Base-by-base conservation (phyloP, 2,797 vertebrate species). In the Scyliorhinus canicula region DNA sequence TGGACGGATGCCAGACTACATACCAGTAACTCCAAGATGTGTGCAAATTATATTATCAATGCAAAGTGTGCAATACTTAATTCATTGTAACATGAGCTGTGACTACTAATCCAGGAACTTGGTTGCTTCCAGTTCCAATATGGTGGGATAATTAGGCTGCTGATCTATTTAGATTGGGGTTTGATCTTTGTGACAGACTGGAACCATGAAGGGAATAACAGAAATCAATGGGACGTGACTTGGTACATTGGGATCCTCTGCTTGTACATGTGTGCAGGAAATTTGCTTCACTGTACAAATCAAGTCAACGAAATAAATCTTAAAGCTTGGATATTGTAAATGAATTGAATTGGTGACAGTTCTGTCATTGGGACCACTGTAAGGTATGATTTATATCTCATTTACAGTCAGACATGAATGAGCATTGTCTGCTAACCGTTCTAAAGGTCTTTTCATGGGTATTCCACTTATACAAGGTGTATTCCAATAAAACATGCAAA, bases 91-190 rank as follows among this genome's bases (percentile, higher is more conserved):
- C 24, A 65, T 91, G 88, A 65, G 8, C 57, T 40, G 60, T 8
- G n/a, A n/a, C 60, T 65, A 26, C 60, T 1, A 65, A 63, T 44
- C n/a, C n/a, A 44, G n/a, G 12, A 60, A 65, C n/a, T 3, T n/a
- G 40, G 60, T 60, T 93, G 63, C 65, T 93, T 69, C 28, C 63
- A 19, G 93, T 71, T 28, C 47, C 16, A 40, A 31, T 74, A 55
- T 94, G 19, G 74, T 74, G 50, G 67, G 67, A 94, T 94, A 94
- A 94, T 74, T 94, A 74, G 93, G 47, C 47, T n/a, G 47, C 50
- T 12, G 47, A 71, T 65, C 67, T 50, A 94, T 74, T 52, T 71
- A 4, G 67, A 74, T 69, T 50, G 8, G 67, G 31, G n/a, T 94
- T 94, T 50, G 50, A 94, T 35, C 12, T 55, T 31, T 90, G 2